phyloP scores from a whole-genome alignment of 2,888 invertebrate species.

The Ecdyonurus torrentis region DNA sequence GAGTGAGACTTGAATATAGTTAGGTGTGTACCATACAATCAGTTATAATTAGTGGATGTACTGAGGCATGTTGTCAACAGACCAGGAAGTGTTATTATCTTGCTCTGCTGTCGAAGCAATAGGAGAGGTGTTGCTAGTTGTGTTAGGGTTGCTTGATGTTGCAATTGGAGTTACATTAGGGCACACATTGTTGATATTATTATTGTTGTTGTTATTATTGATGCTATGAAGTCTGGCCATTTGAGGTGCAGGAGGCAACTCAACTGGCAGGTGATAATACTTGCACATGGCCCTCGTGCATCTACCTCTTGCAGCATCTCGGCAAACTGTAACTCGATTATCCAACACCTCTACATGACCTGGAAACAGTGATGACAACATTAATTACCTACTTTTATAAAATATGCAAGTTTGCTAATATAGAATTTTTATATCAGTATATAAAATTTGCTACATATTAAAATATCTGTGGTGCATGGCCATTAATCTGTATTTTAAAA shows the following conservation, averaged over 20 bases:
- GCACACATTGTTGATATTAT: too few species aligned
- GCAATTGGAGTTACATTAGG: too few species aligned
- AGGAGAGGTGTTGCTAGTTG: too few species aligned
- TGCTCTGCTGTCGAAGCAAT: not conserved
- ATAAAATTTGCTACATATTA: too few species aligned
- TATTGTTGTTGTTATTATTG: not conserved
- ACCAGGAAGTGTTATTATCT: not conserved
- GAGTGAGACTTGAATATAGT: not conserved
- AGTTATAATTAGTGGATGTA: not conserved
- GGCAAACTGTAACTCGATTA: conserved; percentile 89
- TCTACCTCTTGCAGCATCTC: conserved; percentile 87
- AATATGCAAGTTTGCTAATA: too few species aligned
- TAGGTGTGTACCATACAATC: not conserved
- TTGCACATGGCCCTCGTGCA: conserved; percentile 89
- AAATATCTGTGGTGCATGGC: too few species aligned
- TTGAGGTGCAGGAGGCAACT: conserved; percentile 66
- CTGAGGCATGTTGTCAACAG: not conserved
- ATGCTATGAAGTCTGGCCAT: conserved; percentile 36
- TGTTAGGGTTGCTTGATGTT: not conserved
- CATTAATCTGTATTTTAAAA: too few species aligned
- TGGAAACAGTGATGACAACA: too few species aligned
- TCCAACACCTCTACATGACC: conserved; percentile 92
- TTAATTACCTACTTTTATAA: too few species aligned
- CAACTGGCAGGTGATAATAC: conserved; percentile 93
- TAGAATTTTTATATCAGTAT: too few species aligned